Evolutionary conservation across 2,797 vertebrate species (phyloP), one percentile per base, ranked within the genome.

Genomic region (Microctenopoma steveboyesi): DNA sequence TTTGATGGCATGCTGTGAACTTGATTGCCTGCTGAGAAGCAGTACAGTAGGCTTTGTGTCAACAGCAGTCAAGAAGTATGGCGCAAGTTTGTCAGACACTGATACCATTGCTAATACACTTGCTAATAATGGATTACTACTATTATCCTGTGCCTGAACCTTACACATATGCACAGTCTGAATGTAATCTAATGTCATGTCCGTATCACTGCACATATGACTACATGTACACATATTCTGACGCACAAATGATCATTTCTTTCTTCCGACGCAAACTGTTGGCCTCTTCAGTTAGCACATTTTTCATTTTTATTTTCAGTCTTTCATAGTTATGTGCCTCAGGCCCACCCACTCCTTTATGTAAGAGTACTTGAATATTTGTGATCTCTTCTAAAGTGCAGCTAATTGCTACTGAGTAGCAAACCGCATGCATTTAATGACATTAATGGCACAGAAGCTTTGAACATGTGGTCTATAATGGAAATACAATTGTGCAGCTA

Each of bases 21-120:
- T 65, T 75, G 74, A 84, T 87, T 75, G 68, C 75, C 74, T 83
- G 68, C 55, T 60, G 62, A 71, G 43, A 22, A 75, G 61, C 60
- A 54, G 52, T 60, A 43, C 42, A 69, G 27, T 70, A 27, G 61
- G 33, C 42, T 22, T 45, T 46, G 54, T 71, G 51, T 70, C 43
- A 64, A 47, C 64, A 64, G 61, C 52, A 70, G 77, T 80, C 79
- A 79, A 82, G 72, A 64, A 57, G 78, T n/a, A 69, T 45, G 56
- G 18, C 64, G 55, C 11, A 40, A 50, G 50, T 72, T 64, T 64
- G 42, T 64, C 57, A 81, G 59, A 16, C 4, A 72, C 39, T 70
- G 65, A 73, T 62, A 64, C 54, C 52, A 50, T 47, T 76, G 58
- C 18, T 67, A 33, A 33, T 27, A 30, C 59, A 33, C 56, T 54